Conservation (phyloP, 1,140 invertebrate genomes). For the Spodoptera litura region DNA sequence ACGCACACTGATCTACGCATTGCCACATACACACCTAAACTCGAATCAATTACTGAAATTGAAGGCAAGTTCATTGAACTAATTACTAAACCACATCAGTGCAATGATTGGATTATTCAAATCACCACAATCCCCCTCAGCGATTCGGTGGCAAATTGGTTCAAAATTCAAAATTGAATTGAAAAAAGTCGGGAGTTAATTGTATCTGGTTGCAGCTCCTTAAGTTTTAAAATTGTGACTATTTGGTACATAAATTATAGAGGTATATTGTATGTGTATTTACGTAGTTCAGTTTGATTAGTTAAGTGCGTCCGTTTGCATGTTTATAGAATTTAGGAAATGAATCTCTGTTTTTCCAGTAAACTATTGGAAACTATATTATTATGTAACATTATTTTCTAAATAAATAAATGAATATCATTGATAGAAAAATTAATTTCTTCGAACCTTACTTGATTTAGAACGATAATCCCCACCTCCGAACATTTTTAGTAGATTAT, state of each 20-base stretch:
- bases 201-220: neutral
- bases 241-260: constrained; percentile 10
- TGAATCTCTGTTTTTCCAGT: too few species aligned
- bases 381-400: too few species aligned
- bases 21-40: neutral
- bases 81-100: constrained; percentile 41
- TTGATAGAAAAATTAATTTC: too few species aligned
- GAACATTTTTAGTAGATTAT: too few species aligned
- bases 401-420: too few species aligned
- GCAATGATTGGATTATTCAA: constrained; percentile 47
- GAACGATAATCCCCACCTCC: too few species aligned
- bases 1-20: neutral
- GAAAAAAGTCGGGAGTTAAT: constrained; percentile 13
- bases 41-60: constrained; percentile 42
- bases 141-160: neutral
- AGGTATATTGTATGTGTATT: neutral
- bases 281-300: neutral
- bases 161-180: constrained; percentile 28
- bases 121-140: constrained; percentile 2
- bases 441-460: too few species aligned
- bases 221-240: neutral
- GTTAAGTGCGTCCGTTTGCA: too few species aligned
- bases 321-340: too few species aligned
- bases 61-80: constrained; percentile 4
- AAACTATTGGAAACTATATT: too few species aligned